These are phyloP conservation scores for Echiichthys vipera DNA, from an alignment of 2,797 vertebrate species.

Conservation along the genomic window DNA sequence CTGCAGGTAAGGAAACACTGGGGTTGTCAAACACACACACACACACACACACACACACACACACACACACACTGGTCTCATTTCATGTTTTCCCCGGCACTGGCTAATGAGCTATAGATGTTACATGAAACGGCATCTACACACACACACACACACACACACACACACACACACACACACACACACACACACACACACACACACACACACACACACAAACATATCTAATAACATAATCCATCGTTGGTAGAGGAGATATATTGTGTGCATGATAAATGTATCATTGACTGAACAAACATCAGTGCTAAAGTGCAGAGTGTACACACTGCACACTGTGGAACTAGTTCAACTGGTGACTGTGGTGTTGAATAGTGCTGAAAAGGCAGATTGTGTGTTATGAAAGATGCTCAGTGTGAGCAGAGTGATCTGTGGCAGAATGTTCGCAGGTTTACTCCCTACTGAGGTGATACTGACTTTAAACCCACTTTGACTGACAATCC, in stretches of 20 bases:
- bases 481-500: not conserved
- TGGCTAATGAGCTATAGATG: conserved; percentile 5
- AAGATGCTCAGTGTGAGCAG: not conserved
- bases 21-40: not conserved
- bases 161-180: not conserved
- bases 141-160: not conserved
- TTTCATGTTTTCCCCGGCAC: conserved; percentile 12
- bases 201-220: not conserved
- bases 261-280: not conserved
- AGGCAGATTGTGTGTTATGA: conserved; percentile 1
- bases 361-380: not conserved
- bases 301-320: not conserved
- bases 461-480: conserved; percentile 22
- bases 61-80: conserved; percentile 16
- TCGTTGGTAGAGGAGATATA: not conserved
- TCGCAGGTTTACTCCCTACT: conserved; percentile 14
- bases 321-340: not conserved
- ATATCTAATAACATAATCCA: not conserved
- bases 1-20: conserved; percentile 65
- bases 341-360: conserved; percentile 11
- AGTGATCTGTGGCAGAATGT: not conserved
- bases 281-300: not conserved
- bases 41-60: conserved; percentile 17
- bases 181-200: not conserved
- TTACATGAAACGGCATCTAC: not conserved